A percentile compares a stretch with the other conserved stretches of the same genome.
Conservation (phyloP, 2,888 invertebrate species). For the Stenoptilia bipunctidactyla region DNA sequence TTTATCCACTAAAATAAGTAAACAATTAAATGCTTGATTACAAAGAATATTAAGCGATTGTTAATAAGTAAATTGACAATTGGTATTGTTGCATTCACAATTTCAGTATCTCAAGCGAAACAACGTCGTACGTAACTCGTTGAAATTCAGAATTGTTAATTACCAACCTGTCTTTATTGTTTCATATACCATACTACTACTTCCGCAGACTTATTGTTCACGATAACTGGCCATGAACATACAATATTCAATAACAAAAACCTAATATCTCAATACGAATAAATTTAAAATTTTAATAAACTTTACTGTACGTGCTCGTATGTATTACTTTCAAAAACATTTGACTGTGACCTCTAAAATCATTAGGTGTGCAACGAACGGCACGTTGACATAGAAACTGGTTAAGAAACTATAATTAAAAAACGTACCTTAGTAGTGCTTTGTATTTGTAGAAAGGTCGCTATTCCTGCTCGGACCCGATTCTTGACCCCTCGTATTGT, state of each 20-base stretch:
- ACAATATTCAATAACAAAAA: slow-evolving; percentile 29
- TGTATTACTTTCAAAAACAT: slow-evolving; percentile 50
- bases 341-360: slow-evolving; percentile 52
- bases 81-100: slow-evolving; percentile 27
- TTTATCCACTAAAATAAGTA: no score
- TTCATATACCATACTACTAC: no score
- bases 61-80: slow-evolving; percentile 29
- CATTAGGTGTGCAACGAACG: slow-evolving; percentile 48
- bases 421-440: slow-evolving; percentile 81
- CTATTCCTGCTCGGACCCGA: slow-evolving; percentile 93
- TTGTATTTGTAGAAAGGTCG: slow-evolving; percentile 91
- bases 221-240: slow-evolving; percentile 39
- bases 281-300: slow-evolving; percentile 37
- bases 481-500: slow-evolving; percentile 95
- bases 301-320: slow-evolving; percentile 27
- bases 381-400: slow-evolving; percentile 28
- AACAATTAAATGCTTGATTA: no score
- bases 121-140: slow-evolving; percentile 27
- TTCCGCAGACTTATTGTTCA: slow-evolving; percentile 31
- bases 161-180: slow-evolving; percentile 38
- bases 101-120: slow-evolving; percentile 12
- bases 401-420: slow-evolving; percentile 11
- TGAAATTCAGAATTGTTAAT: slow-evolving; percentile 42
- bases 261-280: slow-evolving; percentile 12
- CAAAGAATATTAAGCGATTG: slow-evolving; percentile 18